Evolutionary conservation across 2,113 vertebrate genomes (phyloP).

Genomic region (Sander vitreus): DNA sequence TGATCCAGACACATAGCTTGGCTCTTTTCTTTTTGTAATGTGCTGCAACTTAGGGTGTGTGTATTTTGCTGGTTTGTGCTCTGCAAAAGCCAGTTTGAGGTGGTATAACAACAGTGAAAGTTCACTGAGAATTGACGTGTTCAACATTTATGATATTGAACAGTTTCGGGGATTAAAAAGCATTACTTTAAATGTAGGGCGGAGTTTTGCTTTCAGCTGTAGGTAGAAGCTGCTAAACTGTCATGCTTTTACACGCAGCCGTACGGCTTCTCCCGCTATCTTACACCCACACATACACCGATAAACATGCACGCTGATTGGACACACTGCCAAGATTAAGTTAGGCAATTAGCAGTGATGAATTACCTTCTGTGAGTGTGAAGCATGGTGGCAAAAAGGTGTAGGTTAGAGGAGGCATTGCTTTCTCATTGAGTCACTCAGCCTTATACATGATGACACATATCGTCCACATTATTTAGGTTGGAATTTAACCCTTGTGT

Average conservation of each 20-base stretch:
- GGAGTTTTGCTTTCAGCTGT: conserved; percentile 46
- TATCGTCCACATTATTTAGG: conserved; percentile 14
- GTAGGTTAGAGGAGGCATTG: conserved; percentile 11
- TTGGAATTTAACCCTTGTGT: conserved; percentile 1
- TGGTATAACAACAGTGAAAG: conserved; percentile 6
- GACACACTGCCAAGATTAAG: conserved; percentile 64
- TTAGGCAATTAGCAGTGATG: conserved; percentile 71
- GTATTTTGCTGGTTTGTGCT: neutral
- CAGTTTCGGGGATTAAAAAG: conserved; percentile 37
- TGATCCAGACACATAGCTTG: conserved; percentile 28
- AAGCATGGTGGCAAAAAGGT: conserved; percentile 31
- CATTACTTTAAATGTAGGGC: conserved; percentile 17
- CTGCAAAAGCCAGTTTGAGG: conserved; percentile 13
- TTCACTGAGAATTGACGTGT: neutral
- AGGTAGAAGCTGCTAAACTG: conserved; percentile 45
- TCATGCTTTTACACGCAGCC: conserved; percentile 29
- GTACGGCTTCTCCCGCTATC: conserved; percentile 20
- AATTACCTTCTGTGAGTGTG: conserved; percentile 46
- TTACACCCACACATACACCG: conserved; percentile 41
- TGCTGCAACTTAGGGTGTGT: neutral
- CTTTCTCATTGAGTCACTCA: conserved; percentile 1
- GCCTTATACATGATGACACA: neutral
- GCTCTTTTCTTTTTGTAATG: conserved; percentile 14
- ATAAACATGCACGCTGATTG: conserved; percentile 59
- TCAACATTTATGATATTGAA: conserved; percentile 11